Evolutionary conservation across 2,113 vertebrate genomes (phyloP), one percentile per base, ranked within the genome.

Genomic region (Paralichthys olivaceus): DNA sequence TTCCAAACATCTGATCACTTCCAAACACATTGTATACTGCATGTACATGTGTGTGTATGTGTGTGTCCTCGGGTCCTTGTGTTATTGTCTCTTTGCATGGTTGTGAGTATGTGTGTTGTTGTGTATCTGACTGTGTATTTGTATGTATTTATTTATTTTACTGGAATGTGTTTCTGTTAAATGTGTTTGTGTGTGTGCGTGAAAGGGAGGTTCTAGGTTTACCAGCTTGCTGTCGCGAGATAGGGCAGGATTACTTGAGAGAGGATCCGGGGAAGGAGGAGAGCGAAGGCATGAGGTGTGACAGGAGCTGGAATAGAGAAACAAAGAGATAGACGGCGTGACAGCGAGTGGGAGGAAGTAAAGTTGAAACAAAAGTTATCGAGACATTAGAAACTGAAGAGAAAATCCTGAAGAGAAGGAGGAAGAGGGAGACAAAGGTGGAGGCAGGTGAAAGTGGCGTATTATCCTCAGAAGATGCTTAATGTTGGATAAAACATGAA

Each of bases 121-220:
- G 62, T 74, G 78, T 26, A 37, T 64, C 43, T 72, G 40, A 63
- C 20, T 47, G 54, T 72, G 75, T 7, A 8, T 63, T 29, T 69
- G 55, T 28, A 9, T 56, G 20, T 19, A 19, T 53, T 7, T 19
- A 8, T 53, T 20, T 53, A n/a, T 67, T 75, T 43, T 54, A n/a
- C 55, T 4, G 23, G 25, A n/a, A 40, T 71, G 79, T 80, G 61
- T 64, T 32, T 32, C 25, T 54, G 7, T 32, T 9, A 59, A 26
- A 40, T 68, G 53, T 47, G 20, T 14, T 20, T 34, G n/a, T 37
- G n/a, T 45, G 37, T 37, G 40, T 68, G 53, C 32, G 47, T 56
- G 69, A 75, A 80, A 66, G 58, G 59, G 77, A 83, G 80, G 87
- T 83, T 90, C 2, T 7, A 81, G 83, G 89, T 89, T 93, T 91